Conservation (phyloP, 2,113 vertebrate species). For the Scatophagus argus region DNA sequence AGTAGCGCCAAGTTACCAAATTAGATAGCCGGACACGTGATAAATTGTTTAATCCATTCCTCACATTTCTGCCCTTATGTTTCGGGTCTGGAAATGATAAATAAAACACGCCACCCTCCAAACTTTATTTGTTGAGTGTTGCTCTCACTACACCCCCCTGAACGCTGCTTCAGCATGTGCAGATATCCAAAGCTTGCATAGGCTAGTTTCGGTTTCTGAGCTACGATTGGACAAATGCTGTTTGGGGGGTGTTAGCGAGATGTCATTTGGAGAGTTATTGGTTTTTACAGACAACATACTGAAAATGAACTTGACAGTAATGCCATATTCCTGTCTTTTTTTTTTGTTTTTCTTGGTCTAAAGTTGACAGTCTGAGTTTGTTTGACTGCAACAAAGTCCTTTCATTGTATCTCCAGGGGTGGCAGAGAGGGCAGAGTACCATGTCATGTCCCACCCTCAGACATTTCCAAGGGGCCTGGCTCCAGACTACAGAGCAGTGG, state of each 20-base stretch:
- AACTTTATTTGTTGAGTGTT: neutral
- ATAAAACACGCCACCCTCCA: neutral
- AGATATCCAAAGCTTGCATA: constrained; percentile 13
- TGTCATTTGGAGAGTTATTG: constrained; percentile 1
- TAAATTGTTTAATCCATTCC: neutral
- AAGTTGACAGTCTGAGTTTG: neutral
- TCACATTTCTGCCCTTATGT: neutral
- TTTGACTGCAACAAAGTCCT: constrained; percentile 50
- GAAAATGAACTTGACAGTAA: neutral
- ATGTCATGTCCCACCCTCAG: constrained; percentile 86
- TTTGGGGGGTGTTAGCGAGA: constrained; percentile 14
- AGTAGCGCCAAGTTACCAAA: too few species aligned
- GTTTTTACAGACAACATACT: neutral
- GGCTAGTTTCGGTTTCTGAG: neutral
- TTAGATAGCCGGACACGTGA: neutral
- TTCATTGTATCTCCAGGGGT: constrained; percentile 89
- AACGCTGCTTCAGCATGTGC: neutral
- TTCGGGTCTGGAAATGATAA: neutral
- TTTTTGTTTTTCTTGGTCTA: neutral
- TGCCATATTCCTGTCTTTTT: neutral
- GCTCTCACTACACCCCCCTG: too few species aligned
- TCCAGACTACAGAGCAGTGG: constrained; percentile 79
- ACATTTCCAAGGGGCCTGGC: constrained; percentile 90
- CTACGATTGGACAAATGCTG: neutral
- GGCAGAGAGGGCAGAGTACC: constrained; percentile 87